Percentiles rank a stretch among this genome's conserved stretches.
Evolutionary conservation across 2,113 vertebrate genomes (phyloP).

Genomic region (Grantiella picta): DNA sequence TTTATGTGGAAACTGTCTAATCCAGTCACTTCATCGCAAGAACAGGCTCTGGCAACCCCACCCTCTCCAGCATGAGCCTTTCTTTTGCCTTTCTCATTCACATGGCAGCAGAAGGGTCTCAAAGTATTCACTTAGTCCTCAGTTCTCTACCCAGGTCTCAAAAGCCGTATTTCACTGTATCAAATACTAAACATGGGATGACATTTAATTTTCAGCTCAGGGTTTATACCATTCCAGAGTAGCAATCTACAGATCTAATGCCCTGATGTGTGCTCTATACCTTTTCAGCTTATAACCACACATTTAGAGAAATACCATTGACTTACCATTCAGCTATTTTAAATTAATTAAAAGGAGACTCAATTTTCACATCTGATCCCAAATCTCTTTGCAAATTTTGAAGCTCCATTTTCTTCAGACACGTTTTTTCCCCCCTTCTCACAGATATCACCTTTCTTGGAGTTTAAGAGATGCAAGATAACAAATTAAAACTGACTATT

Average conservation of each 20-base stretch:
- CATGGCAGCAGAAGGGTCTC: not conserved
- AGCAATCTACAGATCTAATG: not conserved
- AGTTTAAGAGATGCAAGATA: not conserved
- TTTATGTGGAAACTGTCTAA: constrained; percentile 40
- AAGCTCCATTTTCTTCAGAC: not conserved
- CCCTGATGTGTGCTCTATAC: not conserved
- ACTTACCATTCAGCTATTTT: constrained; percentile 4
- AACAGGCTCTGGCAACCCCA: not conserved
- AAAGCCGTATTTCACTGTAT: constrained; percentile 56
- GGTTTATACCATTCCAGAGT: constrained; percentile 26
- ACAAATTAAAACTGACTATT: constrained; percentile 12
- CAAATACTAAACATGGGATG: constrained; percentile 51
- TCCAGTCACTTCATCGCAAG: not conserved
- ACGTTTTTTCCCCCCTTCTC: not conserved
- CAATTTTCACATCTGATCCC: constrained; percentile 49
- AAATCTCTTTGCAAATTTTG: constrained; percentile 47
- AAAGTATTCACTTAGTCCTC: constrained; percentile 18
- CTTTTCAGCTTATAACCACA: not conserved
- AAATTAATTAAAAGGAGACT: constrained; percentile 48
- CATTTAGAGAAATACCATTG: not conserved
- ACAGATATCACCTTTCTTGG: not conserved
- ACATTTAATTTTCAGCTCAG: constrained; percentile 64
- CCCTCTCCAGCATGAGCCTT: not conserved
- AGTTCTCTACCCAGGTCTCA: constrained; percentile 6
- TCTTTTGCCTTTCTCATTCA: not conserved